phyloP scores from a whole-genome alignment of 2,888 invertebrate species.

The Chloroclystis v-ata region DNA sequence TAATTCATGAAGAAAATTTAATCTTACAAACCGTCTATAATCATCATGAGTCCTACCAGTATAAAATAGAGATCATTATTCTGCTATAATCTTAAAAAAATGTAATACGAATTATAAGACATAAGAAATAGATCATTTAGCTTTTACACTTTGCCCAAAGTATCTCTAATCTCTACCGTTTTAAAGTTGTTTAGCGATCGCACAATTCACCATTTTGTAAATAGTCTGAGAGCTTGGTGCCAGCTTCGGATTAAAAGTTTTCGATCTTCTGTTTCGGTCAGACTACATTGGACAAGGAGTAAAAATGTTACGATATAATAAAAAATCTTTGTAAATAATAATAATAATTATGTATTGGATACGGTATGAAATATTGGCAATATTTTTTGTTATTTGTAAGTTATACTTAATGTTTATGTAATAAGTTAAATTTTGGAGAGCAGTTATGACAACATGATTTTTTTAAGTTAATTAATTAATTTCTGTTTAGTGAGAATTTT shows the following conservation, averaged over 20 bases:
- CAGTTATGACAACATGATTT: neutral
- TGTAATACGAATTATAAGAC: neutral
- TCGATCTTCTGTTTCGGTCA: neutral
- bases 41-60: neutral
- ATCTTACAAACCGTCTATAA: neutral
- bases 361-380: no score
- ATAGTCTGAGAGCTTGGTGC: no score
- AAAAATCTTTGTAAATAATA: neutral
- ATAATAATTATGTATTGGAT: neutral
- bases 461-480: no score
- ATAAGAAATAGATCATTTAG: neutral
- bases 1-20: no score
- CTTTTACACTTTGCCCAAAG: neutral
- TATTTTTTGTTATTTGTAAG: no score
- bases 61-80: no score
- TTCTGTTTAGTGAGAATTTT: no score
- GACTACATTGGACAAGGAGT: no score
- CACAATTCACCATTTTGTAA: no score
- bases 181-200: no score
- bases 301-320: neutral
- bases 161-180: no score
- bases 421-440: constrained; percentile 1
- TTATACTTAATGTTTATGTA: no score
- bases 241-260: neutral
- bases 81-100: neutral